Conservation (phyloP, 2,113 vertebrate species). For the Callithrix jacchus region DNA sequence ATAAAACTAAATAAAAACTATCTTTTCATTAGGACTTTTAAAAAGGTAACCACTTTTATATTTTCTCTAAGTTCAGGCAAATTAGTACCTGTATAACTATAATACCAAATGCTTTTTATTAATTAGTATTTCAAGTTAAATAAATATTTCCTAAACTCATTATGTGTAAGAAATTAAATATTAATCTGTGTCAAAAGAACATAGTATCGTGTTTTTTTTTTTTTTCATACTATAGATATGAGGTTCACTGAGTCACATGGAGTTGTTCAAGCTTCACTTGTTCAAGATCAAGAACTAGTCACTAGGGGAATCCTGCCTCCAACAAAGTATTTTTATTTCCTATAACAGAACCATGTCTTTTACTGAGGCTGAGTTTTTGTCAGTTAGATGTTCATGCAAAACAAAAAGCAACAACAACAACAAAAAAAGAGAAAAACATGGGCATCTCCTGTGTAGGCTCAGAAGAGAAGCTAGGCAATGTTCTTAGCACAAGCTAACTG, state of each 20-base stretch:
- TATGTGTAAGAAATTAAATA: not conserved
- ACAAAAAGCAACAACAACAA: not conserved
- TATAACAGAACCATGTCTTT: not conserved
- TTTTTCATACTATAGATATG: not conserved
- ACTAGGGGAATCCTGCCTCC: not conserved
- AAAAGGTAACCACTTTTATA: not conserved
- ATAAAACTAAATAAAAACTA: not conserved
- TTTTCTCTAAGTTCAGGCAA: not conserved
- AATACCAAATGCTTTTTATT: not conserved
- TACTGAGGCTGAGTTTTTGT: not conserved
- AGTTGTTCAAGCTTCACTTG: not conserved
- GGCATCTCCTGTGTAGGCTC: not conserved
- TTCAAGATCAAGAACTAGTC: not conserved
- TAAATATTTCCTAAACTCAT: not conserved
- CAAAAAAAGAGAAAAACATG: not conserved
- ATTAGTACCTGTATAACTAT: not conserved
- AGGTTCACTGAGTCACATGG: not conserved
- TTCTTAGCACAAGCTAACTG: not conserved
- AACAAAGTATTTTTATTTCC: accelerated
- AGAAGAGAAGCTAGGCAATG: not conserved
- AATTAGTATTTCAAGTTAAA: not conserved
- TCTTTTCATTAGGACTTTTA: not conserved
- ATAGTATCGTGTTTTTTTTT: not conserved
- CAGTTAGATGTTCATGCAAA: not conserved
- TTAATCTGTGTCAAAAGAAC: not conserved